Evolutionary conservation across 2,888 invertebrate species (phyloP).

Genomic region (Alviniconcha strummeri): DNA sequence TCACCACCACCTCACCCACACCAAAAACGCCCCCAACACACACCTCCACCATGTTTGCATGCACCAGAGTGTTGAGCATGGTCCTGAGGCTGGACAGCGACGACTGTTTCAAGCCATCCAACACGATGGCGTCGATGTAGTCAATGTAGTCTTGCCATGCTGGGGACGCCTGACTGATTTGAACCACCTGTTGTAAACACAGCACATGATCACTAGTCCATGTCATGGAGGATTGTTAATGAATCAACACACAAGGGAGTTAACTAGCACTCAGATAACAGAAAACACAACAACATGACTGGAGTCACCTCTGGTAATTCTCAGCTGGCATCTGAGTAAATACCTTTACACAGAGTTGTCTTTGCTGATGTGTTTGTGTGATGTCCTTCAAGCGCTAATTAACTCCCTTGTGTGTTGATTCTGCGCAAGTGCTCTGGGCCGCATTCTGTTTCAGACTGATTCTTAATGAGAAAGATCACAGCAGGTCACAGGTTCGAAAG

Average conservation of each 20-base stretch:
- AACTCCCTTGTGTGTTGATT: no score
- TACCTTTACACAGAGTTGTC: no score
- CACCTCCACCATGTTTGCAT: slow-evolving; percentile 66
- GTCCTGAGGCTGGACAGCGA: slow-evolving; percentile 67
- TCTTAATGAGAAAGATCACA: no score
- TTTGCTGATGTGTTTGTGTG: no score
- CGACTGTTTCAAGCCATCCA: slow-evolving; percentile 71
- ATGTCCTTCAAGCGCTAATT: no score
- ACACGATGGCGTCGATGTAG: slow-evolving; percentile 71
- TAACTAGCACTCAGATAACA: background rate
- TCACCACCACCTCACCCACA: no score
- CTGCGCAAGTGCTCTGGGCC: no score
- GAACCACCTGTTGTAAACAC: slow-evolving; percentile 59
- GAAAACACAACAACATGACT: background rate
- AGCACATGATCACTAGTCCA: background rate
- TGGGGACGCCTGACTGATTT: slow-evolving; percentile 72
- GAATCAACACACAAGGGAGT: no score
- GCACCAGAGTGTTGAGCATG: slow-evolving; percentile 69
- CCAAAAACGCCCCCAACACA: slow-evolving; percentile 11
- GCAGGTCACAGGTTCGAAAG: no score
- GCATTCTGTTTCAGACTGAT: no score
- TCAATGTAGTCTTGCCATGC: slow-evolving; percentile 73
- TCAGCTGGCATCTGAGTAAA: no score
- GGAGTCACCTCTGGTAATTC: background rate
- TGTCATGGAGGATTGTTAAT: background rate